phyloP scores from a whole-genome alignment of 2,113 vertebrate species.

The Mirounga angustirostris region DNA sequence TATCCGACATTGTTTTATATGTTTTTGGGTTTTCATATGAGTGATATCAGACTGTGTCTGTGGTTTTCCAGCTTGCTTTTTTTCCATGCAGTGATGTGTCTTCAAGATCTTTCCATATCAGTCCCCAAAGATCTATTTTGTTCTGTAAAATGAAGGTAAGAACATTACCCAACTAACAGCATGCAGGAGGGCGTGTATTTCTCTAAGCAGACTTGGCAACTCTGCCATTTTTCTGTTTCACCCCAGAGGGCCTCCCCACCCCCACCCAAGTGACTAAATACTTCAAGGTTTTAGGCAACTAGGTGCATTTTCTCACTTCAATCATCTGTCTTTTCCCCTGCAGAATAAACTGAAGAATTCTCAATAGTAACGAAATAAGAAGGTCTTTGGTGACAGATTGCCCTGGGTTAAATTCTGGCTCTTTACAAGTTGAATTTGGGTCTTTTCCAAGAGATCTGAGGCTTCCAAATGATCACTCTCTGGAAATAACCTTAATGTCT shows the following conservation, averaged over 20 bases:
- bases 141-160: background rate
- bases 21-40: background rate
- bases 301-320: background rate
- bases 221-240: background rate
- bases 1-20: background rate
- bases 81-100: background rate
- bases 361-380: background rate
- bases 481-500: background rate
- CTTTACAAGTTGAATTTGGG: background rate
- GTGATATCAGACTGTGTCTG: background rate
- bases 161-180: background rate
- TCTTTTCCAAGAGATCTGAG: background rate
- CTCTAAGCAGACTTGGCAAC: background rate
- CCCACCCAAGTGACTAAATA: background rate
- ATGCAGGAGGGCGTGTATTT: background rate
- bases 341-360: background rate
- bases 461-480: background rate
- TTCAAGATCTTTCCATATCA: background rate
- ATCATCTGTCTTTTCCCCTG: background rate
- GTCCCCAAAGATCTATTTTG: background rate
- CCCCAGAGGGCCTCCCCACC: fast-evolving
- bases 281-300: background rate
- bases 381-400: background rate
- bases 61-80: background rate
- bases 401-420: background rate